Conservation (phyloP, 2,797 vertebrate genomes). For the Hephaestus fuliginosus region DNA sequence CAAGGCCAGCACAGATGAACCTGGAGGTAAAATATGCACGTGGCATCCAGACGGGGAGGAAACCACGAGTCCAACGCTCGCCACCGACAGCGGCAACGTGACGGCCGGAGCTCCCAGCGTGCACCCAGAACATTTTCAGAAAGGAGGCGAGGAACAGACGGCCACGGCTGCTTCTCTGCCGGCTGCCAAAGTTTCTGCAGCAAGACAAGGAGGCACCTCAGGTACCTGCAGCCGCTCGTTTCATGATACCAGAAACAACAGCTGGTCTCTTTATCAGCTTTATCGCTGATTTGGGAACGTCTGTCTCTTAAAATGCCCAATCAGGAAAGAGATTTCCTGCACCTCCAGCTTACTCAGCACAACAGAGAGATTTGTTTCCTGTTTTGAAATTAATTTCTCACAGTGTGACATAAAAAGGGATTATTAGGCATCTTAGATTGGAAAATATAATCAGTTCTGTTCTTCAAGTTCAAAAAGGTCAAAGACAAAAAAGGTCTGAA, state of each 20-base stretch:
- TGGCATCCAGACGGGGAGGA: conserved; percentile 52
- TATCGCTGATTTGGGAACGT: neutral
- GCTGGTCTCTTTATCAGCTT: conserved; percentile 10
- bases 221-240: conserved; percentile 61
- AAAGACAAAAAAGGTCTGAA: neutral
- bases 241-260: conserved; percentile 1
- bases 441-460: neutral
- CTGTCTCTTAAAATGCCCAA: neutral
- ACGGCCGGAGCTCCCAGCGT: conserved; percentile 31
- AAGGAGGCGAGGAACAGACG: conserved; percentile 33
- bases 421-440: neutral
- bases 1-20: conserved; percentile 31
- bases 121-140: conserved; percentile 17
- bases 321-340: conserved; percentile 3
- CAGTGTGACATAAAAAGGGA: neutral
- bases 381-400: neutral
- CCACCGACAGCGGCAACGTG: conserved; percentile 23
- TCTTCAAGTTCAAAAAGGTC: neutral
- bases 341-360: conserved; percentile 7
- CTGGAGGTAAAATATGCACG: conserved; percentile 39
- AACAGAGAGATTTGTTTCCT: conserved; percentile 18
- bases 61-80: conserved; percentile 1
- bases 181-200: conserved; percentile 84
- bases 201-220: conserved; percentile 72
- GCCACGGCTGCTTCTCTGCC: conserved; percentile 73